A percentile compares a stretch with the other conserved stretches of the same genome.
Conservation (phyloP, 2,113 vertebrate genomes). For the Passer domesticus region DNA sequence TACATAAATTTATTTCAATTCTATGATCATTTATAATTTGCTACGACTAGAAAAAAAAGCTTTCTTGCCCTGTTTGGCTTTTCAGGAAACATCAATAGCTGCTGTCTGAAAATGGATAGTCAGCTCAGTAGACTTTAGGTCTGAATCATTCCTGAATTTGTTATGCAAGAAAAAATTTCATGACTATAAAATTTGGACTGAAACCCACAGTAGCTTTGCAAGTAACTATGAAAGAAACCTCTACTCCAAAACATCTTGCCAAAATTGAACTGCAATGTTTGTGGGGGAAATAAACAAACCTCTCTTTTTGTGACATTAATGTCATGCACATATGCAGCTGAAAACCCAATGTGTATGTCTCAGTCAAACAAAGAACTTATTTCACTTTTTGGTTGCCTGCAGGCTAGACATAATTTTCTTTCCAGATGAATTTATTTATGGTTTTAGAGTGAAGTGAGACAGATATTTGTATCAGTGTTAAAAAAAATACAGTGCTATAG, state of each 20-base stretch:
- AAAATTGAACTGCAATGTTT: neutral
- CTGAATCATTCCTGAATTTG: neutral
- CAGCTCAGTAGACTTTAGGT: neutral
- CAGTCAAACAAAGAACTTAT: neutral
- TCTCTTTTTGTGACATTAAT: neutral
- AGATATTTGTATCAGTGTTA: neutral
- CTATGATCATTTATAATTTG: neutral
- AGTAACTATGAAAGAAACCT: neutral
- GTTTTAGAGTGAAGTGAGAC: neutral
- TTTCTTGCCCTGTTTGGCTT: neutral
- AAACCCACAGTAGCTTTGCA: neutral
- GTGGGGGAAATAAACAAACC: neutral
- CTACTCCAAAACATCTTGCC: neutral
- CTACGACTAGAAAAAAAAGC: neutral
- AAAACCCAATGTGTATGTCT: neutral
- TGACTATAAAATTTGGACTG: neutral
- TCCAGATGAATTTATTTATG: neutral
- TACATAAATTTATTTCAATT: neutral
- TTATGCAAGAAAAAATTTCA: neutral
- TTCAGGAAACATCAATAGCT: neutral
- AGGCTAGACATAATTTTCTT: neutral
- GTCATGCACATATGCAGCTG: neutral
- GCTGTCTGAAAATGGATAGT: neutral
- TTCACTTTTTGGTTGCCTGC: neutral
- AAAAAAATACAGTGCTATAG: neutral